A percentile compares a stretch with the other conserved stretches of the same genome.
Evolutionary conservation across 2,888 invertebrate genomes (phyloP).

Genomic region (Tortricodes alternella): DNA sequence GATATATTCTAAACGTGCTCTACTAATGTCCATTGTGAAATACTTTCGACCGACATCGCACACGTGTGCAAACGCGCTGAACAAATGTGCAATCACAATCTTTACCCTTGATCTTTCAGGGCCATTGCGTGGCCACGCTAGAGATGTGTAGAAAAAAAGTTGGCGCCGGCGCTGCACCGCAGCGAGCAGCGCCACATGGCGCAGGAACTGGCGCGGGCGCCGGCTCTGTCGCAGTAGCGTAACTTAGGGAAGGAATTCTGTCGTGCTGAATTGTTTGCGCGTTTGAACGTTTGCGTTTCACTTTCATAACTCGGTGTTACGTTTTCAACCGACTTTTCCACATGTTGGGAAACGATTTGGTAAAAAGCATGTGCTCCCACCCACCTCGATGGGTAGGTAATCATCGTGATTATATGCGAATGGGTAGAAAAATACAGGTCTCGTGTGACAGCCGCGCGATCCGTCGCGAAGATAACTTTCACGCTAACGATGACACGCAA

Average conservation of each 20-base stretch:
- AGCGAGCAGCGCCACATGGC: conserved; percentile 39
- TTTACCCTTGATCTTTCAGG: conserved; percentile 59
- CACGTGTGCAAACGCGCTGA: conserved; percentile 49
- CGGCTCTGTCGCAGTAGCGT: conserved; percentile 45
- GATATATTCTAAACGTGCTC: conserved; percentile 66
- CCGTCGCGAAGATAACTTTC: conserved; percentile 63
- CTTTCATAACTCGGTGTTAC: conserved; percentile 79
- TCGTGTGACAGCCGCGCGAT: conserved; percentile 59
- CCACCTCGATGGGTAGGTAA: conserved; percentile 67
- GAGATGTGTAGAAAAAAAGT: conserved; percentile 39
- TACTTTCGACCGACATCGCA: conserved; percentile 57
- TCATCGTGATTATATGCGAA: conserved; percentile 59
- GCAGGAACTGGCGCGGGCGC: conserved; percentile 22
- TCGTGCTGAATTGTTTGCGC: conserved; percentile 61
- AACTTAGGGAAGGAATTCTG: conserved; percentile 55
- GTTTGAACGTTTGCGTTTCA: conserved; percentile 69
- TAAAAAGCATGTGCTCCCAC: conserved; percentile 76
- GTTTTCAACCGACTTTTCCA: conserved; percentile 72
- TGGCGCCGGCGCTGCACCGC: conserved; percentile 40
- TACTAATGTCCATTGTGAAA: conserved; percentile 65
- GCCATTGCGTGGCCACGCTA: conserved; percentile 54
- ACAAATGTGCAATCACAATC: conserved; percentile 42
- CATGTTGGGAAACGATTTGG: conserved; percentile 67
- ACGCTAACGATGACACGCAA: conserved; percentile 59
- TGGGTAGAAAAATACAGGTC: conserved; percentile 58